Percentiles rank a stretch among this genome's conserved stretches.
Conservation (phyloP, 2,797 vertebrate genomes). For the Centroberyx gerrardi region DNA sequence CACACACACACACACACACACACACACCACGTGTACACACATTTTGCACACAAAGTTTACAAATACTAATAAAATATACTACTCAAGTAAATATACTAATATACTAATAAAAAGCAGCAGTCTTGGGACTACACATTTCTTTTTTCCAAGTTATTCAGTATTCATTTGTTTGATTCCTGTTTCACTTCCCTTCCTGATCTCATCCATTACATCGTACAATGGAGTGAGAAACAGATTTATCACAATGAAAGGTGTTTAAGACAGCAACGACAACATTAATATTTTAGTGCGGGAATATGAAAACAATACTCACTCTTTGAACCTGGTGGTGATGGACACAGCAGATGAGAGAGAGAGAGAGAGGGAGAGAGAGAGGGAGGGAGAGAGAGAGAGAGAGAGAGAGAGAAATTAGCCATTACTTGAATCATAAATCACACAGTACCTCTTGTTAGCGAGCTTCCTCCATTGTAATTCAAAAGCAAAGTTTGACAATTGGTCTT, state of each 20-base stretch:
- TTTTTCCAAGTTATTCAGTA: conserved; percentile 38
- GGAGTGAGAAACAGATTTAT: conserved; percentile 63
- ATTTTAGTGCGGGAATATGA: conserved; percentile 52
- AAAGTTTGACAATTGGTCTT: conserved; percentile 60
- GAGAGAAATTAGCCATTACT: conserved; percentile 58
- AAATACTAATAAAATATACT: too few relatives aligned
- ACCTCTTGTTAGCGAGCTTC: conserved; percentile 51
- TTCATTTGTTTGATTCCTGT: conserved; percentile 63
- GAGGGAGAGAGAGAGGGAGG: conserved; percentile 12
- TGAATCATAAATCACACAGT: conserved; percentile 59
- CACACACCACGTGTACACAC: conserved; percentile 1
- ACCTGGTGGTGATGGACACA: conserved; percentile 85
- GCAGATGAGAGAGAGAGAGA: conserved; percentile 29
- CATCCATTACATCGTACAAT: conserved; percentile 49
- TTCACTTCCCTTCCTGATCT: conserved; percentile 35
- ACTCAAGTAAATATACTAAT: too few relatives aligned
- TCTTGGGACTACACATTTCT: conserved; percentile 26
- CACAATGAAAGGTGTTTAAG: conserved; percentile 55
- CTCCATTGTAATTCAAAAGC: conserved; percentile 54
- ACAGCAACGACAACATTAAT: conserved; percentile 40
- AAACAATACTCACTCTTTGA: conserved; percentile 97
- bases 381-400: conserved; percentile 43
- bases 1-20: too few relatives aligned
- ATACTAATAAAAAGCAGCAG: conserved; percentile 12
- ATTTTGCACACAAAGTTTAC: not conserved